Evolutionary conservation across 2,888 invertebrate species (phyloP).

Genomic region (Axea sp.): DNA sequence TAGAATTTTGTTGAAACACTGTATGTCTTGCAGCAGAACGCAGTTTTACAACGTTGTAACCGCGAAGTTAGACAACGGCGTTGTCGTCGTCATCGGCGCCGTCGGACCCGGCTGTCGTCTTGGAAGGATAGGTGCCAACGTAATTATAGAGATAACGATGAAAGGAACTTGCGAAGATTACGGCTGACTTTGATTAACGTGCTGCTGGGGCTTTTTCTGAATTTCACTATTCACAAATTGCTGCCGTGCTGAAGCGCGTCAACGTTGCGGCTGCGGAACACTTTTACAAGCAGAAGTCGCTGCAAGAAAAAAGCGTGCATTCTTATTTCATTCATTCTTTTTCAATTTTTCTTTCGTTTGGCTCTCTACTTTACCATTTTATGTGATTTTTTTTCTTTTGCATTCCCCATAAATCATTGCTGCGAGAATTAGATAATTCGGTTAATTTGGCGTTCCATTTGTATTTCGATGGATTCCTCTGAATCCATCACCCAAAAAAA

Average conservation of each 20-base stretch:
- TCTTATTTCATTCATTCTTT: conserved; percentile 28
- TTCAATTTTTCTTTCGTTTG: conserved; percentile 28
- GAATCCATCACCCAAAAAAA: no score
- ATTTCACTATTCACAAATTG: conserved; percentile 57
- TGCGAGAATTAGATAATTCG: conserved; percentile 49
- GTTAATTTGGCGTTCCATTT: conserved; percentile 56
- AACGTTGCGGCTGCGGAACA: conserved; percentile 26
- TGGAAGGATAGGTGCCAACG: conserved; percentile 60
- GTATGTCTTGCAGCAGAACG: no score
- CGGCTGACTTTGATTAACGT: conserved; percentile 56
- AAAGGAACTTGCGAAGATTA: conserved; percentile 61
- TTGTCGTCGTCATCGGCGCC: conserved; percentile 35
- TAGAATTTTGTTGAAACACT: no score
- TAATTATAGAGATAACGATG: conserved; percentile 60
- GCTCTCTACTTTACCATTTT: conserved; percentile 6
- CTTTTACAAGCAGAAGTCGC: conserved; percentile 23
- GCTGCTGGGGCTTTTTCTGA: conserved; percentile 48
- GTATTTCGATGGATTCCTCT: no score
- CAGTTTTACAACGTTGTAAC: neutral
- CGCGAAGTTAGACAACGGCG: conserved; percentile 11
- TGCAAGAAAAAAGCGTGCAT: conserved; percentile 3
- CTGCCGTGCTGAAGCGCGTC: conserved; percentile 12
- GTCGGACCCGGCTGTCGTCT: conserved; percentile 48
- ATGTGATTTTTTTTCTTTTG: neutral
- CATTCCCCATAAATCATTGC: conserved; percentile 42